Evolutionary conservation across 2,797 vertebrate species (phyloP).

Genomic region (Pempheris klunzingeri): DNA sequence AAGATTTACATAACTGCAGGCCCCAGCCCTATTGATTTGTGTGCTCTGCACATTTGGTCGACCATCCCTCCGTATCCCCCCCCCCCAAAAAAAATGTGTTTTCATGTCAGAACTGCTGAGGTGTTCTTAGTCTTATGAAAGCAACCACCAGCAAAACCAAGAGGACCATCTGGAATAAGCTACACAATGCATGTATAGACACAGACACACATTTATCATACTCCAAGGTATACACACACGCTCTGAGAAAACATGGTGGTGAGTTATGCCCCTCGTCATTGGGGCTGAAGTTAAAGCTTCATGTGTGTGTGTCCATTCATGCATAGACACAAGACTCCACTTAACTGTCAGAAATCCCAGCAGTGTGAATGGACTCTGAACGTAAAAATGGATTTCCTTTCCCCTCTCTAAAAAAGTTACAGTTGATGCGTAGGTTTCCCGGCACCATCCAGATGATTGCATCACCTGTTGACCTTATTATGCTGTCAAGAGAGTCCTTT

Average conservation of each 20-base stretch:
- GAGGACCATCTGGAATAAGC: slow-evolving; percentile 55
- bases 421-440: not conserved
- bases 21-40: slow-evolving; percentile 62
- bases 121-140: slow-evolving; percentile 43
- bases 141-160: slow-evolving; percentile 29
- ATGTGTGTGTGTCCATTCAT: not conserved
- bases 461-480: slow-evolving; percentile 46
- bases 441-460: slow-evolving; percentile 27
- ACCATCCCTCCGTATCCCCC: not conserved
- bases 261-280: not conserved
- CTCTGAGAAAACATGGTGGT: not conserved
- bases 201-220: not conserved
- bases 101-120: slow-evolving; percentile 38
- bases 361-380: too few relatives aligned
- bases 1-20: slow-evolving; percentile 79
- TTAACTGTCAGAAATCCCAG: slow-evolving; percentile 11
- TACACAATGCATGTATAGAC: not conserved
- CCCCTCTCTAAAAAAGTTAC: not conserved
- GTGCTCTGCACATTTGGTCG: slow-evolving; percentile 54
- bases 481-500: not conserved
- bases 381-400: too few relatives aligned
- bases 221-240: not conserved
- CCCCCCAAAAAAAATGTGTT: slow-evolving; percentile 36
- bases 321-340: not conserved
- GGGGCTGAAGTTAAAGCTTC: not conserved